A percentile compares a stretch with the other conserved stretches of the same genome.
Evolutionary conservation across 2,797 vertebrate species (phyloP).

Genomic region (Coranthus polyacanthus): DNA sequence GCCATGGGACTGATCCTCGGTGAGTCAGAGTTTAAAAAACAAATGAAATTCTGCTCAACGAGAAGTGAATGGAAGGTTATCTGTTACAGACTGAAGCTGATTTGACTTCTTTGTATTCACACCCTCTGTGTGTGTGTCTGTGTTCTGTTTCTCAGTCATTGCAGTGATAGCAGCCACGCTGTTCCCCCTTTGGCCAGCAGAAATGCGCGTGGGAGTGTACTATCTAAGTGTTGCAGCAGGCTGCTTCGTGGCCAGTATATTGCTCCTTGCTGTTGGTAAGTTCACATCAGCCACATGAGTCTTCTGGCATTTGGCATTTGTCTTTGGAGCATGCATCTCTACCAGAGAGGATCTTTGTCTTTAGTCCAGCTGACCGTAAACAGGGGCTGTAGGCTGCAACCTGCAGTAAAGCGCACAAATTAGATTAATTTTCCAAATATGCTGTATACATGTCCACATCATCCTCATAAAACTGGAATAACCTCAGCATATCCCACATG

Average conservation of each 20-base stretch:
- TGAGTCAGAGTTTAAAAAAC: constrained; percentile 78
- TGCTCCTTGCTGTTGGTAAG: constrained; percentile 97
- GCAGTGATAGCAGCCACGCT: constrained; percentile 98
- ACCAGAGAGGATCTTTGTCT: too few species aligned
- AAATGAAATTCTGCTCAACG: neutral
- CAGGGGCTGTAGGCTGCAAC: too few species aligned
- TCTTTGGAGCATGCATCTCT: too few species aligned
- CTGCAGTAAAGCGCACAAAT: too few species aligned
- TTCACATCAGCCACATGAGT: constrained; percentile 59
- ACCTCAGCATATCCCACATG: too few species aligned
- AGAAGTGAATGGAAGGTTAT: neutral
- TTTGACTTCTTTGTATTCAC: constrained; percentile 11
- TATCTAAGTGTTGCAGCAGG: constrained; percentile 98
- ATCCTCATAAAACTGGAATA: too few species aligned
- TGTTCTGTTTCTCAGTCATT: constrained; percentile 85
- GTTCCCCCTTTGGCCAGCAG: constrained; percentile 98
- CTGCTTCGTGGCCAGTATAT: constrained; percentile 98
- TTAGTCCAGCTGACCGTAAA: too few species aligned
- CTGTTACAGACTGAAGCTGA: neutral
- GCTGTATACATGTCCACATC: too few species aligned
- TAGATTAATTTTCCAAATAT: too few species aligned
- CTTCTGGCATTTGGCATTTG: too few species aligned
- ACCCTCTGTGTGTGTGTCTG: neutral
- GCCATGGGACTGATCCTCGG: constrained; percentile 98
- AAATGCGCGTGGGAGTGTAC: constrained; percentile 99